These are phyloP conservation scores for Labeo catla DNA, from an alignment of 2,113 vertebrate genomes.

Conservation along the genomic window DNA sequence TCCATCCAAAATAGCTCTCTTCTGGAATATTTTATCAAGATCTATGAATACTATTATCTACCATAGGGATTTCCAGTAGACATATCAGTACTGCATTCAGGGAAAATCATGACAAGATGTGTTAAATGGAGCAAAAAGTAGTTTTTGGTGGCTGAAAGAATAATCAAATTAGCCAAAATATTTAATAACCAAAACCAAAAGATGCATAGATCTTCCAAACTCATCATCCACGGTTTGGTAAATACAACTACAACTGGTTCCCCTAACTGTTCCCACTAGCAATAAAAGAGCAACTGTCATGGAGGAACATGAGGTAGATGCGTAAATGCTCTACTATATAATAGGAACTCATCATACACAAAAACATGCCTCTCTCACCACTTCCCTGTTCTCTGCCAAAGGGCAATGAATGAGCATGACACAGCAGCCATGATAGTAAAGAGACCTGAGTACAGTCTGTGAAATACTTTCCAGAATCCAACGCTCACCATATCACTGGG, in stretches of 20 bases:
- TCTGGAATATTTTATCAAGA: neutral
- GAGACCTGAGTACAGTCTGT: neutral
- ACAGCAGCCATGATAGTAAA: constrained; percentile 27
- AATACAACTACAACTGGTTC: neutral
- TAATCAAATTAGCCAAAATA: neutral
- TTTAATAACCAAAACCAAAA: neutral
- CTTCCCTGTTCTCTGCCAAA: constrained; percentile 37
- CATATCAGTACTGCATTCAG: neutral
- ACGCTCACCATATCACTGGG: neutral
- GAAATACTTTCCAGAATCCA: neutral
- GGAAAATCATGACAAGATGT: neutral
- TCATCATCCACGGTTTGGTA: neutral
- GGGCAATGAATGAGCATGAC: neutral
- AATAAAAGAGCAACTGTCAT: neutral
- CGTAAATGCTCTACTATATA: neutral
- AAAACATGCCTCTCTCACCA: neutral
- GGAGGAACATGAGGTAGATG: neutral
- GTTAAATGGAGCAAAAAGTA: neutral
- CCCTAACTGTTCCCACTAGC: neutral
- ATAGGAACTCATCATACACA: constrained; percentile 8
- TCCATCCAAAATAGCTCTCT: neutral
- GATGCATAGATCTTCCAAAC: neutral
- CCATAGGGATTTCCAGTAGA: neutral
- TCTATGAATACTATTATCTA: neutral
- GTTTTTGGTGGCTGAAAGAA: neutral